Percentiles rank a stretch among this genome's conserved stretches.
Evolutionary conservation across 2,888 invertebrate species (phyloP).

Genomic region (Petrolisthes cinctipes): DNA sequence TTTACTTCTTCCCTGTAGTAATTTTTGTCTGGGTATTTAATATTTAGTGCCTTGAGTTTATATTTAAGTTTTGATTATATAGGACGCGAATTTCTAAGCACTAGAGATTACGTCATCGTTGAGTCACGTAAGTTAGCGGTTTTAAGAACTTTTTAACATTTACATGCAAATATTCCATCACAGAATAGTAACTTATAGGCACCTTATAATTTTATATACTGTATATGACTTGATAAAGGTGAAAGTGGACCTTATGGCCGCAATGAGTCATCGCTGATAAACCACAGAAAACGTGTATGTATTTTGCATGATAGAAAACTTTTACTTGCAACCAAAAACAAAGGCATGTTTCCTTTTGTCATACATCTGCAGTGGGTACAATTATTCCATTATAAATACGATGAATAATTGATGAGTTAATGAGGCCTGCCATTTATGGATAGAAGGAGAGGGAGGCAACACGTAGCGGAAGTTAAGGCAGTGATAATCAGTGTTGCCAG

Average conservation of each 20-base stretch:
- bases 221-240: neutral
- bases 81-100: too few relatives aligned
- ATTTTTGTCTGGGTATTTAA: too few relatives aligned
- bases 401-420: neutral
- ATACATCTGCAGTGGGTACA: neutral
- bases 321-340: neutral
- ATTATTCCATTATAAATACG: neutral
- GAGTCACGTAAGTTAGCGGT: too few relatives aligned
- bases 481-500: constrained; percentile 19
- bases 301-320: constrained; percentile 21
- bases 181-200: too few relatives aligned
- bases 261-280: constrained; percentile 56
- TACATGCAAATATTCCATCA: too few relatives aligned
- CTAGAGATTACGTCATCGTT: too few relatives aligned
- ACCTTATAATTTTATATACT: too few relatives aligned
- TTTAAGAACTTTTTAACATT: too few relatives aligned
- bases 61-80: too few relatives aligned
- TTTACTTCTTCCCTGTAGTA: too few relatives aligned
- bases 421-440: constrained; percentile 11
- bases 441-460: constrained; percentile 22
- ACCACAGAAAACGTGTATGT: constrained; percentile 38
- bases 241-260: constrained; percentile 38
- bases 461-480: constrained; percentile 47
- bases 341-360: neutral
- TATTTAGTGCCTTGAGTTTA: too few relatives aligned